Conservation (phyloP, 1,140 invertebrate genomes). For the Trichomalopsis sarcophagae region DNA sequence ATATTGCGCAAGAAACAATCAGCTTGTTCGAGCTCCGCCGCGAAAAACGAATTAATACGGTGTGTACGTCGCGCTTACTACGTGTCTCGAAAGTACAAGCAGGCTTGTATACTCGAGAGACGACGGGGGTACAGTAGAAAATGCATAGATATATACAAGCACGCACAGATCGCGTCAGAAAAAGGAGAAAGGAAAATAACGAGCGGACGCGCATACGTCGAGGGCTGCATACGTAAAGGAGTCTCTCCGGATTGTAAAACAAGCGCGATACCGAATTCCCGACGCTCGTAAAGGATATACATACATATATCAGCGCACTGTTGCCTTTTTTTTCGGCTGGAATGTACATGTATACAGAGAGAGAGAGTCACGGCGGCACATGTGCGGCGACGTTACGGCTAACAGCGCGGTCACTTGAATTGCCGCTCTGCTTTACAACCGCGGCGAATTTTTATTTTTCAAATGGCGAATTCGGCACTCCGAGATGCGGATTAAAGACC, state of each 20-base stretch:
- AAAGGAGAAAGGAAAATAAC: constrained; percentile 8
- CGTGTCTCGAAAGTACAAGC: constrained; percentile 42
- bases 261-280: constrained; percentile 58
- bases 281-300: constrained; percentile 49
- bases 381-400: too few relatives aligned
- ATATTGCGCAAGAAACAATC: not conserved
- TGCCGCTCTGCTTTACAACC: not conserved
- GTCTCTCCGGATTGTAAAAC: constrained; percentile 61
- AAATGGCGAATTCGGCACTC: too few relatives aligned
- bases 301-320: not conserved
- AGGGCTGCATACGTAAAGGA: constrained; percentile 54
- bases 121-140: too few relatives aligned
- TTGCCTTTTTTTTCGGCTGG: too few relatives aligned
- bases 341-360: too few relatives aligned
- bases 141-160: too few relatives aligned
- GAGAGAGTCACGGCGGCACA: too few relatives aligned
- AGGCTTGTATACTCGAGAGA: not conserved
- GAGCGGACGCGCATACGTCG: not conserved
- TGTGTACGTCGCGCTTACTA: not conserved
- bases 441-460: too few relatives aligned
- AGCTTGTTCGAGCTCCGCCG: not conserved
- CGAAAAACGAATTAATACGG: constrained; percentile 16
- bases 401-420: not conserved
- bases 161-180: not conserved
- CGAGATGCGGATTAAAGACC: too few relatives aligned